Conservation (phyloP, 2,888 invertebrate genomes). For the Mallateleia sp. region DNA sequence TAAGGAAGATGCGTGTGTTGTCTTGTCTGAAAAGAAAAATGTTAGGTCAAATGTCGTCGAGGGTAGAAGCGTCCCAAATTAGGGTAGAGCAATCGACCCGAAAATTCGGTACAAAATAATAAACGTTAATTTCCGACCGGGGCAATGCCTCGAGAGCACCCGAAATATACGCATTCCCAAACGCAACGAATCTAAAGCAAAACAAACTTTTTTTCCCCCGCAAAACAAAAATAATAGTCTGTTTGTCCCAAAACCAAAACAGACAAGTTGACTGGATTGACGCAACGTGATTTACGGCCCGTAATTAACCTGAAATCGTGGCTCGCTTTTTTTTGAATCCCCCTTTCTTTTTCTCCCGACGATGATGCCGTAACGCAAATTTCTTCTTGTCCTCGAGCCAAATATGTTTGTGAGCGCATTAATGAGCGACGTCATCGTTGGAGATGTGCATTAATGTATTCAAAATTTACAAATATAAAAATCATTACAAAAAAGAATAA, state of each 20-base stretch:
- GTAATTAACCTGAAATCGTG: slow-evolving; percentile 49
- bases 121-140: too few species aligned
- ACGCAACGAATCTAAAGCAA: neutral
- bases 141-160: too few species aligned
- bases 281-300: slow-evolving; percentile 37
- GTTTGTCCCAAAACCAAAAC: slow-evolving; percentile 18
- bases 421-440: slow-evolving; percentile 65
- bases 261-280: slow-evolving; percentile 34
- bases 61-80: too few species aligned
- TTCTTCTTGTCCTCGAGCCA: slow-evolving; percentile 63
- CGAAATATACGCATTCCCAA: too few species aligned
- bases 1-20: too few species aligned
- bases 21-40: too few species aligned
- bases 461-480: slow-evolving; percentile 66
- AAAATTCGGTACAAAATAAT: too few species aligned
- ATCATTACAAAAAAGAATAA: too few species aligned
- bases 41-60: too few species aligned
- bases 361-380: slow-evolving; percentile 57
- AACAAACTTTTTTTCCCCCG: neutral
- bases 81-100: too few species aligned
- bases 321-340: slow-evolving; percentile 13
- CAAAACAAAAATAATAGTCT: neutral
- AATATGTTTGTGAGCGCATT: slow-evolving; percentile 66
- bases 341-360: slow-evolving; percentile 14
- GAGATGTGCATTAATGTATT: slow-evolving; percentile 70